Percentiles rank a stretch among this genome's conserved stretches.
phyloP scores from a whole-genome alignment of 2,888 invertebrate genomes.

The Drosophila subquinaria region DNA sequence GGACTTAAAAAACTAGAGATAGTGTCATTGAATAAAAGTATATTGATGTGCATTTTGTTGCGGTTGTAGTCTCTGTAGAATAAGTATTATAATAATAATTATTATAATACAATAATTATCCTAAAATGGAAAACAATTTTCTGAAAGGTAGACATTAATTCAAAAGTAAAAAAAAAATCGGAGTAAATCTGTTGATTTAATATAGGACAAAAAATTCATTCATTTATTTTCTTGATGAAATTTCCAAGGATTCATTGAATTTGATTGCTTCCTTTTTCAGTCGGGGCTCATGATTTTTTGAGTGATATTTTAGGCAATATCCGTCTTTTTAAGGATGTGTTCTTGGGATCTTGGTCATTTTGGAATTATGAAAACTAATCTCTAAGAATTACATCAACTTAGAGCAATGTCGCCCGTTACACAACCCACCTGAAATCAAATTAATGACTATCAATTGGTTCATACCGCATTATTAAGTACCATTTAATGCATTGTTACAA shows the following conservation, averaged over 20 bases:
- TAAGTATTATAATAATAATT: background rate
- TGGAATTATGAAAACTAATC: background rate
- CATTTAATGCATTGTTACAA: slow-evolving; percentile 17
- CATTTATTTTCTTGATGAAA: too few species aligned
- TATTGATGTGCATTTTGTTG: background rate
- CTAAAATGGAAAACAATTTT: too few species aligned
- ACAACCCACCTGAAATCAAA: slow-evolving; percentile 7
- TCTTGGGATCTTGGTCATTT: background rate
- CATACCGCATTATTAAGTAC: slow-evolving; percentile 21
- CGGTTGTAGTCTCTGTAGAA: background rate
- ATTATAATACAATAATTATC: too few species aligned
- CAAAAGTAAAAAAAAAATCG: too few species aligned
- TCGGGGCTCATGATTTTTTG: too few species aligned
- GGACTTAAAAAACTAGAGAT: slow-evolving; percentile 3
- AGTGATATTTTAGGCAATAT: too few species aligned
- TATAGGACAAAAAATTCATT: too few species aligned
- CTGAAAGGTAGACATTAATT: too few species aligned
- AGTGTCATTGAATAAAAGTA: background rate
- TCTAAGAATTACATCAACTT: slow-evolving; percentile 18
- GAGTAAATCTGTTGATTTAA: too few species aligned
- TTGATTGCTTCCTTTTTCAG: too few species aligned
- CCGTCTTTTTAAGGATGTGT: background rate
- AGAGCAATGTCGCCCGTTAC: slow-evolving; percentile 7
- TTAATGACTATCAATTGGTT: background rate
- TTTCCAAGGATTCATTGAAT: too few species aligned